These are phyloP conservation scores for Mustela nigripes DNA, from an alignment of 2,113 vertebrate species.

Conservation along the genomic window DNA sequence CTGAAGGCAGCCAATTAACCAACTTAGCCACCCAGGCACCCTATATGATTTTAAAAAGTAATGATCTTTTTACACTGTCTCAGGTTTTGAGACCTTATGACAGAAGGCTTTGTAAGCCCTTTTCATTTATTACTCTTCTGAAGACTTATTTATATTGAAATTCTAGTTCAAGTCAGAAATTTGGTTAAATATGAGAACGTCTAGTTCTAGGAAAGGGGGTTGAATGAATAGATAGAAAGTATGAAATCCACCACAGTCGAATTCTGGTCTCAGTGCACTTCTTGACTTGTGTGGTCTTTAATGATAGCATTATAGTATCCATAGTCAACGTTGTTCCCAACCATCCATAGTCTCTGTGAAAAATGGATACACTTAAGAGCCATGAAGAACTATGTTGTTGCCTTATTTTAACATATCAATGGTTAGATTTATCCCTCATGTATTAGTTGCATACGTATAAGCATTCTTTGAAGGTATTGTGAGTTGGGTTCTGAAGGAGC, in stretches of 20 bases:
- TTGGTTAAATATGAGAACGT: neutral
- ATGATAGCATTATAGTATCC: neutral
- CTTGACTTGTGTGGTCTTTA: neutral
- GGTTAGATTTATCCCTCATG: neutral
- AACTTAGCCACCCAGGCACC: too few relatives aligned
- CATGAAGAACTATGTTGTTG: neutral
- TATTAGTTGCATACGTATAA: neutral
- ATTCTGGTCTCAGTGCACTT: neutral
- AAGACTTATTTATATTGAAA: neutral
- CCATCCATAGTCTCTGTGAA: neutral
- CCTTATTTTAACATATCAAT: neutral
- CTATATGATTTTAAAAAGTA: neutral
- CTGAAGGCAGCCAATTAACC: too few relatives aligned
- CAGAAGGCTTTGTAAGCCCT: neutral
- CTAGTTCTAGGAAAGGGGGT: neutral
- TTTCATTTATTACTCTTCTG: neutral
- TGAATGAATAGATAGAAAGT: neutral
- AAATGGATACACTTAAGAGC: neutral
- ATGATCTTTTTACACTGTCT: neutral
- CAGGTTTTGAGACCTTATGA: neutral
- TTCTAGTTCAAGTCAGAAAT: neutral
- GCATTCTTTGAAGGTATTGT: neutral
- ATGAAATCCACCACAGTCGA: neutral
- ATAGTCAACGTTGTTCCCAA: neutral
- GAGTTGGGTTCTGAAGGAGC: neutral